A percentile compares a stretch with the other conserved stretches of the same genome.
phyloP scores from a whole-genome alignment of 2,888 invertebrate species.

The Lepeophtheirus nordmannii region DNA sequence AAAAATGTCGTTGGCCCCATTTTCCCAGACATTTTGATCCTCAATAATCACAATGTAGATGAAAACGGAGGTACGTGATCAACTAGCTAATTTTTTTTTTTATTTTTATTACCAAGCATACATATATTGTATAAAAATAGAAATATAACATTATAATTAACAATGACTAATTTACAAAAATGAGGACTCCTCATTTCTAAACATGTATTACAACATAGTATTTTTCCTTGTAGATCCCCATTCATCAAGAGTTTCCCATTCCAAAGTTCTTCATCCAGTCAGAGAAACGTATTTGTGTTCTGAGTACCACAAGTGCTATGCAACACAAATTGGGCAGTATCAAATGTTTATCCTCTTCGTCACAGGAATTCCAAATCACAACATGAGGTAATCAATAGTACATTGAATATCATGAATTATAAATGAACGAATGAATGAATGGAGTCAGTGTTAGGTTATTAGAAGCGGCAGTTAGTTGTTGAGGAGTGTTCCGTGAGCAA shows the following conservation, averaged over 20 bases:
- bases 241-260: constrained; percentile 4
- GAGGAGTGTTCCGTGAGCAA: too few species aligned
- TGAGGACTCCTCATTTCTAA: background rate
- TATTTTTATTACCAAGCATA: background rate
- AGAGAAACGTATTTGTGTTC: constrained; percentile 63
- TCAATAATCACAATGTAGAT: constrained; percentile 3
- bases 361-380: constrained; percentile 54
- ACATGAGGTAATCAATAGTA: constrained; percentile 45
- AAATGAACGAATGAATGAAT: too few species aligned
- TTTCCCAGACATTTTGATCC: constrained; percentile 26
- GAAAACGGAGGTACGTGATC: constrained; percentile 8
- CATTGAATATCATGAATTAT: too few species aligned
- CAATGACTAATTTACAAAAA: background rate
- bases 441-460: too few species aligned
- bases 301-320: constrained; percentile 72
- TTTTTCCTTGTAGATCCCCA: background rate
- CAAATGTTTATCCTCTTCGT: constrained; percentile 57
- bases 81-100: background rate
- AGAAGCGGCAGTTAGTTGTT: too few species aligned
- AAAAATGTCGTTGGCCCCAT: constrained; percentile 34
- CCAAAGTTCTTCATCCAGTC: background rate
- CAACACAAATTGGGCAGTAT: constrained; percentile 47
- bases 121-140: background rate
- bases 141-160: background rate
- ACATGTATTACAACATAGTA: background rate